Evolutionary conservation across 2,113 vertebrate genomes (phyloP).

Genomic region (Fregetta grallaria): DNA sequence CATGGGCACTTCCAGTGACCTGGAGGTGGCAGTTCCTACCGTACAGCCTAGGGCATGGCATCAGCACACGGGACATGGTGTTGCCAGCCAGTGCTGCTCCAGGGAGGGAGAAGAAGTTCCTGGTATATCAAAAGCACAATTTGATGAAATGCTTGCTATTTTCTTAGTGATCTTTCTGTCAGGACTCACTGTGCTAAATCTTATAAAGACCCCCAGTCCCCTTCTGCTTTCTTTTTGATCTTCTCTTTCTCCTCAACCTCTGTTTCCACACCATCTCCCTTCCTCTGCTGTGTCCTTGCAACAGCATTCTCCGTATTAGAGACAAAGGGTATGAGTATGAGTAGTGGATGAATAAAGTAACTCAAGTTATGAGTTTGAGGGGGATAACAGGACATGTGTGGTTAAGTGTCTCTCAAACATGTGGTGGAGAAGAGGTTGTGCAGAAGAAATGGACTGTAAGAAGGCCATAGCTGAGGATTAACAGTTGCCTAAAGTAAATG

Average conservation of each 20-base stretch:
- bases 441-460: neutral
- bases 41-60: too few species aligned
- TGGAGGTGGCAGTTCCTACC: neutral
- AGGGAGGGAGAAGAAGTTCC: neutral
- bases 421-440: neutral
- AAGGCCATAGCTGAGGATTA: neutral
- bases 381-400: fast-evolving
- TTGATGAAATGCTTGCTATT: neutral
- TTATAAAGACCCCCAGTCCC: neutral
- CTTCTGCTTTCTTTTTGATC: neutral
- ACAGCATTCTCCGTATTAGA: neutral
- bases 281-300: too few species aligned
- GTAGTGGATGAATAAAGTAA: fast-evolving
- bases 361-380: neutral
- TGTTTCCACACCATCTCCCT: neutral
- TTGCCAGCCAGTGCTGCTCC: neutral
- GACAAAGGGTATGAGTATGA: too few species aligned
- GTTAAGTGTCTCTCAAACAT: neutral
- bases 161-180: neutral
- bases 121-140: neutral
- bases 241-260: neutral
- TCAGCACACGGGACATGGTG: fast-evolving
- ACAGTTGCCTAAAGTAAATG: neutral
- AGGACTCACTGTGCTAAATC: neutral
- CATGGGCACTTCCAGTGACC: too few species aligned